These are phyloP conservation scores for Habrosyne pyritoides DNA, from an alignment of 2,888 invertebrate species.

Conservation along the genomic window DNA sequence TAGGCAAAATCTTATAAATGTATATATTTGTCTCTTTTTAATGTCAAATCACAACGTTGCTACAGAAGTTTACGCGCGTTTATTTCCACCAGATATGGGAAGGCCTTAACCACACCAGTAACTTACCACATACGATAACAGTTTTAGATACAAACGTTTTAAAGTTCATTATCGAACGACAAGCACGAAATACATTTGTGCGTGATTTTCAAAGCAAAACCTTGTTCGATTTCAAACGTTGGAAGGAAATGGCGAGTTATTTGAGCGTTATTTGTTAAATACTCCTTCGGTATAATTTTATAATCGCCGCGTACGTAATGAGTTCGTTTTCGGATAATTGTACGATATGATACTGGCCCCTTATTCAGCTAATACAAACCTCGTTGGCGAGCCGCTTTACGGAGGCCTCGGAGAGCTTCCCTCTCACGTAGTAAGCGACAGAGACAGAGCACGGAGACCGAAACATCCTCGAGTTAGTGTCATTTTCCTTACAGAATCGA, in stretches of 20 bases:
- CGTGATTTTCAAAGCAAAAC: slow-evolving; percentile 22
- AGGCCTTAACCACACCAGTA: background rate
- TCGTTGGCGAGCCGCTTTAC: too few relatives aligned
- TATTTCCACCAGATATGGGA: background rate
- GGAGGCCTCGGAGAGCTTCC: too few relatives aligned
- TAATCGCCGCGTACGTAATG: background rate
- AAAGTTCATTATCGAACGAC: slow-evolving; percentile 18
- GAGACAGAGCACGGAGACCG: too few relatives aligned
- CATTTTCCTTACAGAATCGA: too few relatives aligned
- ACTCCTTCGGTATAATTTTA: background rate
- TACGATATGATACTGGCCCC: background rate
- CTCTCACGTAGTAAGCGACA: too few relatives aligned
- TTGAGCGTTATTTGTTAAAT: background rate
- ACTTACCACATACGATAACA: background rate
- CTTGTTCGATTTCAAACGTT: slow-evolving; percentile 35
- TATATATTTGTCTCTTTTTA: too few relatives aligned
- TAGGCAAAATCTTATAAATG: too few relatives aligned
- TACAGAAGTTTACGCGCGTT: too few relatives aligned
- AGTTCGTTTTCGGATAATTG: background rate
- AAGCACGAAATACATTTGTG: slow-evolving; percentile 12
- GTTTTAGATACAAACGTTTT: background rate
- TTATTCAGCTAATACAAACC: too few relatives aligned
- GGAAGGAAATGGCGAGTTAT: slow-evolving; percentile 15
- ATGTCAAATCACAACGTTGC: too few relatives aligned
- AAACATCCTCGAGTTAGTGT: too few relatives aligned